phyloP scores from a whole-genome alignment of 2,797 vertebrate genomes.

The Paedocypris micromegethes region DNA sequence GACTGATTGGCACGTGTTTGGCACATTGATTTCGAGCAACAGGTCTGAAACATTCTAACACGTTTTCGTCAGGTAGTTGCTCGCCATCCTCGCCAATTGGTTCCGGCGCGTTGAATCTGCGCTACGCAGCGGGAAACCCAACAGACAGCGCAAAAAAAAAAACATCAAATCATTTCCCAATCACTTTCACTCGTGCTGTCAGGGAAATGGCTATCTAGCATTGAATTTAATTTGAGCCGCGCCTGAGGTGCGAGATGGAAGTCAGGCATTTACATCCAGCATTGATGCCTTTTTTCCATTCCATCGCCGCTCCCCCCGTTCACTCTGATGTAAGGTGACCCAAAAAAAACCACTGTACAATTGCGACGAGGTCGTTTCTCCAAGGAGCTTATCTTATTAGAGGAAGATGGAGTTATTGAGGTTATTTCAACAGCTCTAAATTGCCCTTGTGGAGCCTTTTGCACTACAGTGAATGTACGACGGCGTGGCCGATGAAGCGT shows the following conservation, averaged over 20 bases:
- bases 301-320: constrained; percentile 15
- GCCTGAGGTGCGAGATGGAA: constrained; percentile 39
- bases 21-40: background rate
- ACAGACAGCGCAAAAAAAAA: constrained; percentile 21
- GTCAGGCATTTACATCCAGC: constrained; percentile 34
- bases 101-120: constrained; percentile 15
- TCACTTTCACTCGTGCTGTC: constrained; percentile 32
- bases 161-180: constrained; percentile 32
- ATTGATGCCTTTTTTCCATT: constrained; percentile 23
- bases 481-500: constrained; percentile 26
- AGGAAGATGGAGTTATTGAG: constrained; percentile 52
- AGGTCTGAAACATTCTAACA: constrained; percentile 15
- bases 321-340: constrained; percentile 44
- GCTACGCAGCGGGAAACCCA: constrained; percentile 20
- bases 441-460: constrained; percentile 46
- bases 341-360: constrained; percentile 46
- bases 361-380: constrained; percentile 47
- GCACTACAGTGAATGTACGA: constrained; percentile 39
- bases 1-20: background rate
- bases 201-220: constrained; percentile 28
- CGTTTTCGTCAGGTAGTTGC: constrained; percentile 2
- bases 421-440: constrained; percentile 51
- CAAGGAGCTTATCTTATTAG: constrained; percentile 48
- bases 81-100: constrained; percentile 26
- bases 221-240: constrained; percentile 41